phyloP scores from a whole-genome alignment of 30 jellyfish, hydroid and myxozoan species.

The Catostylus mosaicus region DNA sequence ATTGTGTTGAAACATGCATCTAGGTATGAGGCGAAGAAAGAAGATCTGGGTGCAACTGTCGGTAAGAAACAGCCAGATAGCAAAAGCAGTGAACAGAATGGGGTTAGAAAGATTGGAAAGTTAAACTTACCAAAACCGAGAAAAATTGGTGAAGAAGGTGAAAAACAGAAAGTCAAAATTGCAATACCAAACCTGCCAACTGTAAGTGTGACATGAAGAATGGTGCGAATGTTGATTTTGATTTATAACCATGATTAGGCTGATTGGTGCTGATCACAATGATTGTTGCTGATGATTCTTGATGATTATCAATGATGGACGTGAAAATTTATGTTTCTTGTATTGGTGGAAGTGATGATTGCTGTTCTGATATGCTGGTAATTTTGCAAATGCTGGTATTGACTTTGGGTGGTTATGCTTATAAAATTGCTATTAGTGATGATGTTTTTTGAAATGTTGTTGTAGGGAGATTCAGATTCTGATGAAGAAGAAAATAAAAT shows the following conservation, averaged over 20 bases:
- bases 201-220: constrained; percentile 19
- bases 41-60: neutral
- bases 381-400: too few relatives aligned
- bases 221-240: neutral
- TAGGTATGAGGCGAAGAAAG: neutral
- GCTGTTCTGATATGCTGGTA: too few relatives aligned
- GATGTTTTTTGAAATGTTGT: neutral
- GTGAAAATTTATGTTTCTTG: too few relatives aligned
- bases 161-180: constrained; percentile 58
- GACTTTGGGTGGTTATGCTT: too few relatives aligned
- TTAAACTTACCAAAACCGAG: constrained; percentile 62
- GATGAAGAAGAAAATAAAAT: constrained; percentile 44
- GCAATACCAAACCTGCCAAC: constrained; percentile 52
- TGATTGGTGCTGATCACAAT: too few relatives aligned
- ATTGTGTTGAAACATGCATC: neutral
- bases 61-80: neutral
- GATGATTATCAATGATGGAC: too few relatives aligned
- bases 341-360: too few relatives aligned
- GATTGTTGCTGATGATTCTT: too few relatives aligned
- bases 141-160: neutral
- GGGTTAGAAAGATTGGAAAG: neutral
- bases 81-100: neutral
- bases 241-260: too few relatives aligned
- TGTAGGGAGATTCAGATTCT: constrained; percentile 58
- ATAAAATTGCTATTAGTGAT: neutral